Evolutionary conservation across 2,113 vertebrate species (phyloP), one percentile per base, ranked within the genome.

Genomic region (Eublepharis macularius): DNA sequence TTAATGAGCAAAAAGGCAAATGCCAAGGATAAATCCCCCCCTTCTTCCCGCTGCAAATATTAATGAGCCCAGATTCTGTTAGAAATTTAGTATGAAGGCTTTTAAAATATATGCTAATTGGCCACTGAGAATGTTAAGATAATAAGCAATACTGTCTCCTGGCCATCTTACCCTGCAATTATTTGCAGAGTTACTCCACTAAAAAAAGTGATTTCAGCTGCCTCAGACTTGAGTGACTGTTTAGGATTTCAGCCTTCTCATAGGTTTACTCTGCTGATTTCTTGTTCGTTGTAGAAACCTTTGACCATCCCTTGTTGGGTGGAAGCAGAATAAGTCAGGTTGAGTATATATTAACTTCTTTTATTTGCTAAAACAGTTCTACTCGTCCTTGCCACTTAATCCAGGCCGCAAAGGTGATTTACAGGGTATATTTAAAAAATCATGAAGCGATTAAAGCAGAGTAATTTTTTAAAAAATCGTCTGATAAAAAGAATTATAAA

Each of bases 1-100:
- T 57, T 82, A 82, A 70, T 54, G 80, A 81, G 80, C 80, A 81
- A 70, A 51, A 39, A 49, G n/a, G 66, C 32, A 49, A 80, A 34
- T 69, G 43, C 32, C 4, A 68, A 11, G 63, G 32, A 9, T 68
- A 54, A 81, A 69, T 39, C n/a, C 4, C 34, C 34, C 54, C n/a
- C n/a, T n/a, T n/a, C 26, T 21, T 12, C 54, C 6, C 14, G 2
- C 24, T 43, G 21, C 66, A 70, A 70, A 51, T 24, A 26, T 70
- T 10, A 34, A 39, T 54, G 36, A 32, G 21, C 36, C 13, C 47
- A 51, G 8, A 13, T 24, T 26, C 12, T 49, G 69, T 17, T 68
- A 34, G 39, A 80, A 79, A 60, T 43, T 39, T n/a, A 80, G n/a
- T 2, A 17, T 65, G 41, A 41, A 45, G 3, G 29, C 65, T 77